These are phyloP conservation scores for Anomalospiza imberbis DNA, from an alignment of 2,797 vertebrate species.

Conservation along the genomic window DNA sequence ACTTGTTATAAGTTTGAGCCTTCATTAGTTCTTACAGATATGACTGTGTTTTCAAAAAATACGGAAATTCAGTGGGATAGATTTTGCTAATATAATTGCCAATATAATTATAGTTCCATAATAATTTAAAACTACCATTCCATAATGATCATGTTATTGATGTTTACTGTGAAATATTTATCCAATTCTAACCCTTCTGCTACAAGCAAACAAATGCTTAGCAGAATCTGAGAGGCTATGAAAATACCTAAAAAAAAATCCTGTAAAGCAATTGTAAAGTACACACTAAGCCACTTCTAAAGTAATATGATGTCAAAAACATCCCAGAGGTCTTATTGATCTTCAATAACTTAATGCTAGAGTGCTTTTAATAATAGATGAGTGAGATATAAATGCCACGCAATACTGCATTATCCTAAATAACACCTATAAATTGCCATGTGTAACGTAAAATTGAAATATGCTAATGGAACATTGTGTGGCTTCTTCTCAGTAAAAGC, in stretches of 20 bases:
- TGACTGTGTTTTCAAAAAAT: background rate
- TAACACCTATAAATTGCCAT: slow-evolving; percentile 60
- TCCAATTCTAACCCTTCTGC: background rate
- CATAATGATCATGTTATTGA: background rate
- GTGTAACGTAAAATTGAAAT: slow-evolving; percentile 71
- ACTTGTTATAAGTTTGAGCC: background rate
- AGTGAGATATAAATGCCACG: slow-evolving; percentile 59
- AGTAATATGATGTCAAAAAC: slow-evolving; percentile 51
- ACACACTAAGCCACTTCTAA: slow-evolving; percentile 37
- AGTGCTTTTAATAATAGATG: slow-evolving; percentile 73
- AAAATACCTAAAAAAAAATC: slow-evolving; percentile 12
- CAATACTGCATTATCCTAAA: slow-evolving; percentile 65
- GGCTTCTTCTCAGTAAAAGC: slow-evolving; percentile 39
- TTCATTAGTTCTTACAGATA: background rate
- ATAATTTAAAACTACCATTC: background rate
- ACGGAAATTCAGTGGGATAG: background rate
- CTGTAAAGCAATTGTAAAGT: slow-evolving; percentile 55
- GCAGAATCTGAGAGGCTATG: background rate
- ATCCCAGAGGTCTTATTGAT: slow-evolving; percentile 50
- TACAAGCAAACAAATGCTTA: background rate
- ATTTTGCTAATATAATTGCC: background rate
- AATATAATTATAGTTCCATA: background rate
- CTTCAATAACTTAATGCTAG: slow-evolving; percentile 51
- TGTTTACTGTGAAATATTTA: background rate
- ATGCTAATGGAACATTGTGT: slow-evolving; percentile 69